phyloP scores from a whole-genome alignment of 2,888 invertebrate species.

The Dyspetes luteomarginatus region DNA sequence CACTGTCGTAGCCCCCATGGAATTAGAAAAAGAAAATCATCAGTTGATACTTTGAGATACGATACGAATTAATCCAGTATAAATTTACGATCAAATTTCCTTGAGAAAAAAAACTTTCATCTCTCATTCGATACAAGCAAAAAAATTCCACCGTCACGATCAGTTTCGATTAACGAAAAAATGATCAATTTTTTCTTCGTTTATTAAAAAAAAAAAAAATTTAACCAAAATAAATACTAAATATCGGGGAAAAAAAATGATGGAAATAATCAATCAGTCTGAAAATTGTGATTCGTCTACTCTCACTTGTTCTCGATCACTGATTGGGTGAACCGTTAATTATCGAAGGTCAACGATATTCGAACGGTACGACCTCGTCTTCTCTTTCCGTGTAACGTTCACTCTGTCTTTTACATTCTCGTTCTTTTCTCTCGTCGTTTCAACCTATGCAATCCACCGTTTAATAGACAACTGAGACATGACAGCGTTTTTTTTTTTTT shows the following conservation, averaged over 20 bases:
- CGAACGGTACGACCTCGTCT: slow-evolving; percentile 47
- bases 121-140: too few relatives aligned
- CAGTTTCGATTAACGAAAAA: background rate
- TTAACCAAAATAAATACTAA: background rate
- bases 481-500: slow-evolving; percentile 33
- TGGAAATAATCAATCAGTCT: background rate
- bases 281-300: slow-evolving; percentile 16
- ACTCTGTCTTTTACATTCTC: background rate
- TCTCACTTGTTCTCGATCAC: slow-evolving; percentile 8
- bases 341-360: slow-evolving; percentile 52
- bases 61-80: too few relatives aligned
- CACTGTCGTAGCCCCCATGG: too few relatives aligned
- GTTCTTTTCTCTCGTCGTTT: background rate
- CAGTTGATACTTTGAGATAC: too few relatives aligned
- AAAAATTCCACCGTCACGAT: too few relatives aligned
- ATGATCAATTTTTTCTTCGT: background rate
- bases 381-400: slow-evolving; percentile 45
- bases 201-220: background rate
- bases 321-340: slow-evolving; percentile 56
- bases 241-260: background rate
- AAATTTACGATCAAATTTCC: too few relatives aligned
- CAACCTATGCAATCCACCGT: background rate
- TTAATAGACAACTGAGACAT: background rate
- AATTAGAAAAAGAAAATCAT: too few relatives aligned
- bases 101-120: too few relatives aligned